Conservation (phyloP, 92 coral and sea anemone species). For the Desmophyllum pertusum region DNA sequence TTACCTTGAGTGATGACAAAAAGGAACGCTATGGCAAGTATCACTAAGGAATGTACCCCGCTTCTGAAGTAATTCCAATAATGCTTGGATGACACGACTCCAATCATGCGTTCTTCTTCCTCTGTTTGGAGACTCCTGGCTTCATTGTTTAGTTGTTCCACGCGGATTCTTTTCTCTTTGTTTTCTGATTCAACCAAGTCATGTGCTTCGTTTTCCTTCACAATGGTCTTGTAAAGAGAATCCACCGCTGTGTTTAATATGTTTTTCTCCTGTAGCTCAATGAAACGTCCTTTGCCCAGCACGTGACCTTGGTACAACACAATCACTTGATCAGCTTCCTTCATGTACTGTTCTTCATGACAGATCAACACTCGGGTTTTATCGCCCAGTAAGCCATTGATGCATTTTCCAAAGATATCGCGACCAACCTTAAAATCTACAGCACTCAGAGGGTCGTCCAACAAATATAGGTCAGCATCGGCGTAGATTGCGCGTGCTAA, state of each 20-base stretch:
- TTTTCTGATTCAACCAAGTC: background rate
- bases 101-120: background rate
- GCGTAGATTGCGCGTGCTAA: background rate
- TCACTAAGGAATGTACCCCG: background rate
- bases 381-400: background rate
- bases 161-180: background rate
- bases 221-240: background rate
- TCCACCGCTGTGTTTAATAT: background rate
- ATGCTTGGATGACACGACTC: background rate
- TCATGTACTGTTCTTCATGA: background rate
- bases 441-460: conserved; percentile 20
- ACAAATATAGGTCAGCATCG: conserved; percentile 7
- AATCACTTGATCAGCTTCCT: background rate
- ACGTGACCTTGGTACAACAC: background rate
- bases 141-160: no score
- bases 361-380: background rate
- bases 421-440: conserved; percentile 1
- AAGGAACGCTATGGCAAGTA: background rate
- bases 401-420: background rate
- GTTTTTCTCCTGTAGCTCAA: background rate
- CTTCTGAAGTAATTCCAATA: background rate
- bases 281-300: background rate
- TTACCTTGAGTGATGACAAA: background rate
- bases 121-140: background rate
- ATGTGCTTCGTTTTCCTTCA: background rate